phyloP scores from a whole-genome alignment of 2,797 vertebrate species.

The Sylvia borin region DNA sequence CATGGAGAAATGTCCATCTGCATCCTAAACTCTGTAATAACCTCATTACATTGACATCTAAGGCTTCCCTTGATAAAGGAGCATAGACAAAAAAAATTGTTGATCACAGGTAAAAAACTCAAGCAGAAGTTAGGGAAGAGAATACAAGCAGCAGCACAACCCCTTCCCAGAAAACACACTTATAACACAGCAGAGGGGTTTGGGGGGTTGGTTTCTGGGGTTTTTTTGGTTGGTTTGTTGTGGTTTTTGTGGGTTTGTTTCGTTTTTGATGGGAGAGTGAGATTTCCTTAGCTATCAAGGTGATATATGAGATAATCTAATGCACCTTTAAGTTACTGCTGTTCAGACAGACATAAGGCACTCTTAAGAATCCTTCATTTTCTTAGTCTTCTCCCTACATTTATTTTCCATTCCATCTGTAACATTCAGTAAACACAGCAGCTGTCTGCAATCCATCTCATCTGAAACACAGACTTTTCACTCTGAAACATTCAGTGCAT shows the following conservation, averaged over 20 bases:
- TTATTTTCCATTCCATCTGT: neutral
- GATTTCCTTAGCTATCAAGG: neutral
- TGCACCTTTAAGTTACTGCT: neutral
- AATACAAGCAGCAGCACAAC: neutral
- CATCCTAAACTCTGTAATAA: neutral
- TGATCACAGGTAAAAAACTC: neutral
- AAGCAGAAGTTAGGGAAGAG: neutral
- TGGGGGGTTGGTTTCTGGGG: no score
- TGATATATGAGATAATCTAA: neutral
- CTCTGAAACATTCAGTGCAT: conserved; percentile 30
- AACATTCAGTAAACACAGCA: conserved; percentile 3
- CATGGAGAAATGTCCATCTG: neutral
- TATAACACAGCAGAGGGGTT: neutral
- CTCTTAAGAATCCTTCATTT: neutral
- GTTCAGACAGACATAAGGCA: conserved; percentile 2
- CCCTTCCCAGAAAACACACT: neutral
- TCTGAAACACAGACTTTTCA: conserved; percentile 38
- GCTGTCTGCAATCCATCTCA: conserved; percentile 24
- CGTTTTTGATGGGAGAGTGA: neutral
- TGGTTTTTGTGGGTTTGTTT: no score
- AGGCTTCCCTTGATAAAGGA: neutral
- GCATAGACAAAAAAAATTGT: neutral
- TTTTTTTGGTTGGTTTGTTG: no score
- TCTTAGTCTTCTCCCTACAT: neutral
- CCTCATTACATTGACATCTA: neutral